A percentile compares a stretch with the other conserved stretches of the same genome.
Conservation (phyloP, 2,888 invertebrate genomes). For the Timema cristinae region DNA sequence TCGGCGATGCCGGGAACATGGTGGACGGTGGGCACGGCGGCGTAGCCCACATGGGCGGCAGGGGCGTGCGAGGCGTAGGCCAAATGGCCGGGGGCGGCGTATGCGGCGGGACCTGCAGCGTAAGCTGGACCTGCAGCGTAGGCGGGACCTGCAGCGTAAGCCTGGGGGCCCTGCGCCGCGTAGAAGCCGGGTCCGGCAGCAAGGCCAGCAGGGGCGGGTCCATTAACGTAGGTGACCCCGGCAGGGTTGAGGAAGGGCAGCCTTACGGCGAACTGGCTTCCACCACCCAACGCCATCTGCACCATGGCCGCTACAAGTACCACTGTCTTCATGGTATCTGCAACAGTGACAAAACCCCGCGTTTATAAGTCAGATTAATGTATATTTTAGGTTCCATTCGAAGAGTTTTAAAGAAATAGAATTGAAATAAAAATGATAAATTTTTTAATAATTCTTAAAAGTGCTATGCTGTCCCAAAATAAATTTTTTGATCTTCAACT, state of each 20-base stretch:
- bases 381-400: too few species aligned
- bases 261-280: constrained; percentile 42
- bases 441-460: too few species aligned
- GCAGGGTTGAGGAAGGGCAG: constrained; percentile 52
- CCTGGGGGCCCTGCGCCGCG: constrained; percentile 20
- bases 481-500: too few species aligned
- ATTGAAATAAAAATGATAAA: too few species aligned
- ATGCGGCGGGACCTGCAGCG: constrained; percentile 20
- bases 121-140: constrained; percentile 23
- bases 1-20: constrained; percentile 45
- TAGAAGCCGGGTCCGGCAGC: constrained; percentile 38
- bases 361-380: too few species aligned
- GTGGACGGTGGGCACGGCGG: constrained; percentile 35
- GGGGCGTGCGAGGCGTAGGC: constrained; percentile 24
- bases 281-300: constrained; percentile 37
- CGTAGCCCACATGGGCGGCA: constrained; percentile 27
- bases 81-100: constrained; percentile 29
- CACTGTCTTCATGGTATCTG: constrained; percentile 39
- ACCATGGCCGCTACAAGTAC: constrained; percentile 41
- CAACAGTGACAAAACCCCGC: neutral
- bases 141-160: constrained; percentile 29
- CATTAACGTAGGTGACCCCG: constrained; percentile 50
- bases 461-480: too few species aligned
- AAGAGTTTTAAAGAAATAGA: too few species aligned
- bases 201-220: constrained; percentile 37